Evolutionary conservation across 2,888 invertebrate genomes (phyloP).

Genomic region (Nymphalis urticae): DNA sequence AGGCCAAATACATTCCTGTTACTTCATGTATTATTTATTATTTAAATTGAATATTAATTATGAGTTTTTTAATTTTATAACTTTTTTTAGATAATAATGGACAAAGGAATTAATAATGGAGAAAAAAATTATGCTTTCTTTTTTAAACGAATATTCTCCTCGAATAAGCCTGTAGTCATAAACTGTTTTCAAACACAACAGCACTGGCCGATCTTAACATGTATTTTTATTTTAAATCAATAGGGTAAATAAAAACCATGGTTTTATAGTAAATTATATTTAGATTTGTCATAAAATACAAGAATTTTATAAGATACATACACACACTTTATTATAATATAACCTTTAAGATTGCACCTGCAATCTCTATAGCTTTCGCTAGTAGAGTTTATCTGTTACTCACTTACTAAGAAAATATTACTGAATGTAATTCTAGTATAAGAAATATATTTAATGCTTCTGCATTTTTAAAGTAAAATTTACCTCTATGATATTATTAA

Average conservation of each 20-base stretch:
- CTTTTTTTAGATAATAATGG: slow-evolving; percentile 19
- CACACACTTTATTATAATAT: not conserved
- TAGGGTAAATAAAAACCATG: not conserved
- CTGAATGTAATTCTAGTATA: too few relatives aligned
- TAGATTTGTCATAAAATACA: slow-evolving; percentile 5
- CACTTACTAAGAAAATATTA: too few relatives aligned
- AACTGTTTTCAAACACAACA: not conserved
- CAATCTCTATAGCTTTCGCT: not conserved
- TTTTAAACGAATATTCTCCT: not conserved
- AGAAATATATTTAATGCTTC: too few relatives aligned
- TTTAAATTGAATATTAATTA: slow-evolving; percentile 37
- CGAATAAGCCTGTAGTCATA: not conserved
- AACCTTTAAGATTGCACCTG: not conserved
- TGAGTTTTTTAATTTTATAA: slow-evolving; percentile 21
- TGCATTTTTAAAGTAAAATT: not conserved
- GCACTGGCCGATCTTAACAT: too few relatives aligned
- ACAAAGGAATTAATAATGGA: slow-evolving; percentile 19
- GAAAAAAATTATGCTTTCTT: not conserved
- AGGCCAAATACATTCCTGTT: slow-evolving; percentile 28
- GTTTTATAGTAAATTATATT: not conserved
- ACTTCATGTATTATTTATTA: slow-evolving; percentile 41
- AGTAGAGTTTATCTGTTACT: too few relatives aligned
- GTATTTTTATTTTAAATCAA: too few relatives aligned
- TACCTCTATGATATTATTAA: not conserved
- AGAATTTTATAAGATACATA: not conserved